A percentile compares a stretch with the other conserved stretches of the same genome.
These are phyloP conservation scores for Microchirus variegatus DNA, from an alignment of 2,797 vertebrate genomes.

Conservation along the genomic window DNA sequence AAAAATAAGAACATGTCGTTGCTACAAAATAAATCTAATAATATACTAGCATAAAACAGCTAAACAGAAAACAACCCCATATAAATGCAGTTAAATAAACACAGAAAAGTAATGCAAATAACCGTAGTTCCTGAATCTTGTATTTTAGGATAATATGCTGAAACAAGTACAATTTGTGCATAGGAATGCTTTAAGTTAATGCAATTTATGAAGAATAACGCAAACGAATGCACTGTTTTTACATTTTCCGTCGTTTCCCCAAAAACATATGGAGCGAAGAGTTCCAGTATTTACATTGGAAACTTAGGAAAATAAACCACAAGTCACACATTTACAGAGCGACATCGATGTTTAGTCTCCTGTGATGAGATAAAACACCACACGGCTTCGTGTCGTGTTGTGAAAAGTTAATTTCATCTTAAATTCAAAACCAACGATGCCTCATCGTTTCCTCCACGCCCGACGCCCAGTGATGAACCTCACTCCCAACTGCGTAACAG, in stretches of 20 bases:
- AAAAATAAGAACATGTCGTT: too few species aligned
- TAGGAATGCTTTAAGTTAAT: too few species aligned
- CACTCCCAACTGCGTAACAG: conserved; percentile 80
- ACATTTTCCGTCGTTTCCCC: background rate
- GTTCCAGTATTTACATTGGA: background rate
- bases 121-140: too few species aligned
- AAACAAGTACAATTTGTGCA: too few species aligned
- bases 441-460: conserved; percentile 20
- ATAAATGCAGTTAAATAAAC: too few species aligned
- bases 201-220: too few species aligned
- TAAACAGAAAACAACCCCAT: too few species aligned
- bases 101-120: too few species aligned
- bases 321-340: background rate
- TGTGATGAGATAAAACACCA: background rate
- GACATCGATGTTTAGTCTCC: background rate
- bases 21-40: too few species aligned
- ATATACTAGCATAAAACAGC: too few species aligned
- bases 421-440: background rate
- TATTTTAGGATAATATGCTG: too few species aligned
- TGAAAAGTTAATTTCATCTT: background rate
- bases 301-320: conserved; percentile 6
- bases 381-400: rapidly evolving
- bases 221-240: background rate
- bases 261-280: background rate
- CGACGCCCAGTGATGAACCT: conserved; percentile 30